Conservation (phyloP, 2,888 invertebrate species). For the Platycnemis pennipes region DNA sequence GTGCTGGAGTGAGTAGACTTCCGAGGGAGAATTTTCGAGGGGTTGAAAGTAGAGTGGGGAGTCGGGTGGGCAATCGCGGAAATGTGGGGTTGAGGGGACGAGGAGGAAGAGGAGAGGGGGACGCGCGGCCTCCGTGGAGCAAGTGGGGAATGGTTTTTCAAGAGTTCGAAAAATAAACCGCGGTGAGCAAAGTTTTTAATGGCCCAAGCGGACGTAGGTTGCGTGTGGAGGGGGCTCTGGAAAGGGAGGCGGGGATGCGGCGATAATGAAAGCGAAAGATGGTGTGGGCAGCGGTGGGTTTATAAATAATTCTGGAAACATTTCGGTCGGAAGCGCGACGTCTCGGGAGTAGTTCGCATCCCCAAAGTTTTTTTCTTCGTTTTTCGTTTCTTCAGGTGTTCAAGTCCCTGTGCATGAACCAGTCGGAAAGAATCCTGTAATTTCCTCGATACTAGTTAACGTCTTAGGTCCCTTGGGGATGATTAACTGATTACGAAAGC, state of each 20-base stretch:
- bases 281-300: background rate
- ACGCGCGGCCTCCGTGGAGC: background rate
- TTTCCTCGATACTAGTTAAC: too few relatives aligned
- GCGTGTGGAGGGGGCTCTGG: background rate
- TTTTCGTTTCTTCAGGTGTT: background rate
- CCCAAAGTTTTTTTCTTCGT: background rate
- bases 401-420: background rate
- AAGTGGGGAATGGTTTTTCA: conserved; percentile 31
- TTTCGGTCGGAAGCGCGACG: conserved; percentile 36
- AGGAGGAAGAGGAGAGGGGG: background rate
- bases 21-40: background rate
- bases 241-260: background rate
- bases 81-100: background rate
- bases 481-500: too few relatives aligned
- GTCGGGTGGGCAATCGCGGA: background rate
- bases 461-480: too few relatives aligned
- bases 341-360: conserved; percentile 3
- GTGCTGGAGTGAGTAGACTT: background rate
- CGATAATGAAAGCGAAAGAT: conserved; percentile 36
- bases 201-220: background rate
- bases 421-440: too few relatives aligned
- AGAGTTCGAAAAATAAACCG: background rate
- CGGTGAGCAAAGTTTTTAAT: conserved; percentile 26
- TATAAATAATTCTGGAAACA: conserved; percentile 32
- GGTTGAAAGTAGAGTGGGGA: background rate